Evolutionary conservation across 2,888 invertebrate species (phyloP).

Genomic region (Catocala fraxini): DNA sequence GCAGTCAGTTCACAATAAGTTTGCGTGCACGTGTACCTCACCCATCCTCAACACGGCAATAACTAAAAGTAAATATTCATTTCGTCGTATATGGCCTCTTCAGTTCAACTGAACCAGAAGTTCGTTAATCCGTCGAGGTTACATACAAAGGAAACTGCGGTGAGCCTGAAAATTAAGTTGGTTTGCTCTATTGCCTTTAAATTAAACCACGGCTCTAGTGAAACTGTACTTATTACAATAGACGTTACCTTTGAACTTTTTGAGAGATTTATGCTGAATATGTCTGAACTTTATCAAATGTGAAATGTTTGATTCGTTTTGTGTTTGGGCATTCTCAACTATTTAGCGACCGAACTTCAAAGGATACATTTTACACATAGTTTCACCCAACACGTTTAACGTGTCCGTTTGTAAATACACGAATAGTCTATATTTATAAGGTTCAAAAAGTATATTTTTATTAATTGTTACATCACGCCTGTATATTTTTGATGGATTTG

Average conservation of each 20-base stretch:
- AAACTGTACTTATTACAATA: conserved; percentile 58
- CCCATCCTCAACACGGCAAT: conserved; percentile 15
- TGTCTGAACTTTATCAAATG: conserved; percentile 38
- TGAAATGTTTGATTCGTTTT: conserved; percentile 30
- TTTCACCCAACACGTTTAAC: conserved; percentile 1
- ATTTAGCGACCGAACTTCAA: conserved; percentile 28
- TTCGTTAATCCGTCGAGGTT: conserved; percentile 78
- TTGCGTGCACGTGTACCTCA: background rate
- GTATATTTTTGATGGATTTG: background rate
- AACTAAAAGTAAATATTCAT: conserved; percentile 41
- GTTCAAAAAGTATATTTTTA: background rate
- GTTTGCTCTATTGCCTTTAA: conserved; percentile 82
- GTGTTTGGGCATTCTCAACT: conserved; percentile 24
- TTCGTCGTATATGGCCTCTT: conserved; percentile 42
- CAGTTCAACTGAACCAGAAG: conserved; percentile 69
- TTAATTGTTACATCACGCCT: background rate
- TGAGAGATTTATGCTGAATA: conserved; percentile 45
- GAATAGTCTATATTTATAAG: background rate
- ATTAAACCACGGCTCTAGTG: conserved; percentile 72
- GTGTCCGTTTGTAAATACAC: background rate
- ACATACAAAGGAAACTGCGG: conserved; percentile 83
- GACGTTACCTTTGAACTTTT: conserved; percentile 58
- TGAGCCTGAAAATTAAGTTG: conserved; percentile 85
- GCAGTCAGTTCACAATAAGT: too few relatives aligned
- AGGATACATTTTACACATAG: conserved; percentile 7